Evolutionary conservation across 2,888 invertebrate genomes (phyloP).

Genomic region (Monoplex corrugatus): DNA sequence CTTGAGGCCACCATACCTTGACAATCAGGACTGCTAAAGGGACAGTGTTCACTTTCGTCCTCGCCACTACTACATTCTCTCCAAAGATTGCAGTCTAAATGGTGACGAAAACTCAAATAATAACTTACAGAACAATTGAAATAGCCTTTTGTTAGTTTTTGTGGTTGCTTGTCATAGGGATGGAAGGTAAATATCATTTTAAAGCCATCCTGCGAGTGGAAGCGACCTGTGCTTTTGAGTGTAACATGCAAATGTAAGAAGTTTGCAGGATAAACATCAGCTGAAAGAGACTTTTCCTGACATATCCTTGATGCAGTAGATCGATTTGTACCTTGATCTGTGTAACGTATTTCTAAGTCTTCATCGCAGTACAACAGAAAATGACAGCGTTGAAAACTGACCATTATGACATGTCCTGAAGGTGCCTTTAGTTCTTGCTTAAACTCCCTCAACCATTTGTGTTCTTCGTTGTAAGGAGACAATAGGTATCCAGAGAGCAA

Average conservation of each 20-base stretch:
- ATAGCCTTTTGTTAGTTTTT: neutral
- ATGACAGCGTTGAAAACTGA: slow-evolving; percentile 18
- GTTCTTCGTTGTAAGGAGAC: neutral
- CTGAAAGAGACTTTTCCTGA: neutral
- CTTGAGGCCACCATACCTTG: neutral
- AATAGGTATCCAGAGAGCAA: neutral
- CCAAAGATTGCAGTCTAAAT: neutral
- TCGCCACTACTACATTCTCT: neutral
- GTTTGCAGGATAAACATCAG: neutral
- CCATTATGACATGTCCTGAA: neutral
- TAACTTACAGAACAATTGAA: neutral
- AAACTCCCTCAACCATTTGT: neutral
- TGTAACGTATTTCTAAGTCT: neutral
- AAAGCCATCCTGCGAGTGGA: neutral
- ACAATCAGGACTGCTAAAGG: neutral
- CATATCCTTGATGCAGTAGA: neutral
- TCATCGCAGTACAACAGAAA: neutral
- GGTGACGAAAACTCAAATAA: neutral
- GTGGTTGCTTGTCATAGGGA: neutral
- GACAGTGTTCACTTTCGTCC: slow-evolving; percentile 20
- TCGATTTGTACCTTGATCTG: neutral
- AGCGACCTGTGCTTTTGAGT: neutral
- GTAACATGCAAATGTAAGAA: neutral
- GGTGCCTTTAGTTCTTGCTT: neutral
- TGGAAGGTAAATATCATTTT: slow-evolving; percentile 4